Evolutionary conservation across 2,113 vertebrate species (phyloP).

Genomic region (Gallinago undulata): DNA sequence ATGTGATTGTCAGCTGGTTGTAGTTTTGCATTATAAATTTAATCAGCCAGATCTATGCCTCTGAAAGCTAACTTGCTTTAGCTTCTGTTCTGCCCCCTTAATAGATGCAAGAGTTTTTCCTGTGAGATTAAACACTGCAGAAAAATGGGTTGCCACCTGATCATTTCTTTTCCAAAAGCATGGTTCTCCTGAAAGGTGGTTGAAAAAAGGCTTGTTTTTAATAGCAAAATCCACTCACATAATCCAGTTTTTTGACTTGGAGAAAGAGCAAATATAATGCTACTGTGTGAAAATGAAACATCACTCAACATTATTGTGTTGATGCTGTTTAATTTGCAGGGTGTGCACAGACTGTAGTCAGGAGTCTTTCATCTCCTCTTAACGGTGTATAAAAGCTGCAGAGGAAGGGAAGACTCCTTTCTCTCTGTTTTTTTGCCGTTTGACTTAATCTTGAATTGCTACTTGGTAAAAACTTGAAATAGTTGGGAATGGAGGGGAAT

Average conservation of each 20-base stretch:
- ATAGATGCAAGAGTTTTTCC: not conserved
- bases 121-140: not conserved
- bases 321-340: conserved; percentile 41
- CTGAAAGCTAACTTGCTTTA: not conserved
- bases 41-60: not conserved
- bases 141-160: not conserved
- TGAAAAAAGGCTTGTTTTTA: not conserved
- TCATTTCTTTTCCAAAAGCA: not conserved
- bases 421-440: not conserved
- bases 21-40: not conserved
- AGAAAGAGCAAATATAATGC: not conserved
- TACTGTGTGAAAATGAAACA: not conserved
- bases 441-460: not conserved
- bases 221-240: not conserved
- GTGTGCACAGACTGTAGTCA: not conserved
- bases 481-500: not conserved
- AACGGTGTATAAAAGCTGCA: not conserved
- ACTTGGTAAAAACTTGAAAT: not conserved
- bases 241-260: not conserved
- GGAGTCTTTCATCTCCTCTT: conserved; percentile 38
- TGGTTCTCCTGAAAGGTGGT: not conserved
- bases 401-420: conserved; percentile 2
- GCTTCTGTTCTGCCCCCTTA: not conserved
- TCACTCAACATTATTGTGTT: not conserved
- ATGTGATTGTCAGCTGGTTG: not conserved